These are phyloP conservation scores for Poicephalus meyeri DNA, from an alignment of 2,113 vertebrate genomes.

Conservation along the genomic window DNA sequence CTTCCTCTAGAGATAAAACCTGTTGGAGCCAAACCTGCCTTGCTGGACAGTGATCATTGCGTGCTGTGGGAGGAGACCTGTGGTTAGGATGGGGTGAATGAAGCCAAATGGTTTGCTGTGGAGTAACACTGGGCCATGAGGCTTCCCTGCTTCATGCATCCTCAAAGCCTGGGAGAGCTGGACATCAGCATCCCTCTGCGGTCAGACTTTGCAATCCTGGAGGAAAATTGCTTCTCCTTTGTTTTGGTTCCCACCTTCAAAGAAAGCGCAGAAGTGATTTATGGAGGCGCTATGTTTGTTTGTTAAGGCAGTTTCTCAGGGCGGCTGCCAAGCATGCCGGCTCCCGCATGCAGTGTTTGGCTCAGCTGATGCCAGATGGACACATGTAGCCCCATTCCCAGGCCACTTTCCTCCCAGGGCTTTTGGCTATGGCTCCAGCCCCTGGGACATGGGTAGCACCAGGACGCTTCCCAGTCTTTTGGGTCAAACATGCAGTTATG, in stretches of 20 bases:
- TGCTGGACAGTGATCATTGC: neutral
- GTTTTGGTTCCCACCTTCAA: neutral
- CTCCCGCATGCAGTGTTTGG: neutral
- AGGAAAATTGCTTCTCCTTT: neutral
- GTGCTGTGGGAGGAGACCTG: rapidly evolving
- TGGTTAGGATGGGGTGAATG: neutral
- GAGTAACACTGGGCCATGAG: rapidly evolving
- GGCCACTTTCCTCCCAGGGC: neutral
- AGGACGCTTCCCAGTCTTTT: neutral
- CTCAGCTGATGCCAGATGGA: rapidly evolving
- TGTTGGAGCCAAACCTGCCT: conserved; percentile 5
- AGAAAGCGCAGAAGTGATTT: neutral
- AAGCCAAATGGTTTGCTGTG: rapidly evolving
- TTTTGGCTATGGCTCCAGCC: rapidly evolving
- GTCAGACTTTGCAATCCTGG: rapidly evolving
- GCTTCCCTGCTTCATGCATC: neutral
- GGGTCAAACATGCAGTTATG: neutral
- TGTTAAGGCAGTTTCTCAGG: neutral
- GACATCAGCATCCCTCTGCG: neutral
- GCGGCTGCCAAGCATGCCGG: neutral
- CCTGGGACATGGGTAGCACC: neutral
- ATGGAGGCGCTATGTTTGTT: neutral
- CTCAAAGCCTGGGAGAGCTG: neutral
- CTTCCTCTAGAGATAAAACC: conserved; percentile 57
- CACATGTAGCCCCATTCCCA: neutral